phyloP scores from a whole-genome alignment of 1,140 invertebrate species.

The Zeugodacus cucurbitae region DNA sequence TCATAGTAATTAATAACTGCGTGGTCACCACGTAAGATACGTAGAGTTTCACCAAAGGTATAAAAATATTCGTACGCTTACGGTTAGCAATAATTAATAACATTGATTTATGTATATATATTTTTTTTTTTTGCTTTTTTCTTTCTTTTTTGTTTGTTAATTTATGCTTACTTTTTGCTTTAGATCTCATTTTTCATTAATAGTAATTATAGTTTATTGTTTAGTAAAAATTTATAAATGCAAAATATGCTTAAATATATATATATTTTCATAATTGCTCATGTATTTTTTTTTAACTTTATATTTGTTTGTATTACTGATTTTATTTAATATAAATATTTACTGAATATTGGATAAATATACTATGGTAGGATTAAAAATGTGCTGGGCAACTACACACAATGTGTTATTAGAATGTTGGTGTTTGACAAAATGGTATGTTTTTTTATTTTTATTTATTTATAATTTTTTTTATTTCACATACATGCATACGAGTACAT shows the following conservation, averaged over 20 bases:
- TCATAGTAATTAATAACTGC: constrained; percentile 48
- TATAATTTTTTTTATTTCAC: background rate
- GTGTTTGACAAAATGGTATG: constrained; percentile 36
- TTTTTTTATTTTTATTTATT: background rate
- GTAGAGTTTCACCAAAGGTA: constrained; percentile 33
- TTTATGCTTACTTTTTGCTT: background rate
- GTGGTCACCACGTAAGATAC: constrained; percentile 17
- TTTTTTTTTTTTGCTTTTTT: constrained; percentile 1
- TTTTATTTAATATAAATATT: constrained; percentile 19
- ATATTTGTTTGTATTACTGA: background rate
- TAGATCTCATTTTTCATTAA: constrained; percentile 31
- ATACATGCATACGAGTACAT: background rate
- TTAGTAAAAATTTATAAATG: constrained; percentile 42
- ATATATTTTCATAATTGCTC: constrained; percentile 26
- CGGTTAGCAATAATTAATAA: constrained; percentile 38
- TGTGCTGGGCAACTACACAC: constrained; percentile 37
- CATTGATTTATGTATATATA: constrained; percentile 38
- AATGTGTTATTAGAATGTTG: constrained; percentile 39
- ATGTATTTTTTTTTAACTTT: background rate
- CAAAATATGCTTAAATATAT: constrained; percentile 43
- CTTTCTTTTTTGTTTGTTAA: constrained; percentile 13
- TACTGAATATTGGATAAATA: constrained; percentile 28
- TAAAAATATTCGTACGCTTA: constrained; percentile 39
- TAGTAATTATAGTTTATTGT: constrained; percentile 28
- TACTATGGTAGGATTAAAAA: constrained; percentile 33